Conservation (phyloP, 2,888 invertebrate species). For the Lasioglossum zephyrum region DNA sequence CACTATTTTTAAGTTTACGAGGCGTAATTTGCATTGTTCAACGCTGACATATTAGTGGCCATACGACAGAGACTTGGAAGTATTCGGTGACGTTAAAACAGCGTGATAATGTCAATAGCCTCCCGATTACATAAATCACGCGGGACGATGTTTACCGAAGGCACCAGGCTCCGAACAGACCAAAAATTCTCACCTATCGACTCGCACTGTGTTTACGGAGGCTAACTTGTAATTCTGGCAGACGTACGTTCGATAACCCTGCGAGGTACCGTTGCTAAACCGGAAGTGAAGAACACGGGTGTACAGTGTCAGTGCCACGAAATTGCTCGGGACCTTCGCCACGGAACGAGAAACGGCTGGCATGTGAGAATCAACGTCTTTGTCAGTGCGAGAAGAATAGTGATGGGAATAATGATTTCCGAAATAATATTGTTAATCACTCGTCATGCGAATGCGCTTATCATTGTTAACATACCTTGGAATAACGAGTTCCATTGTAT, state of each 20-base stretch:
- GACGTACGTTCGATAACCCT: slow-evolving; percentile 62
- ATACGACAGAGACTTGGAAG: neutral
- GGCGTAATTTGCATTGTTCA: too few species aligned
- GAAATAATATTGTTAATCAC: neutral
- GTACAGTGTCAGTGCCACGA: slow-evolving; percentile 78
- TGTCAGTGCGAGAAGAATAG: slow-evolving; percentile 13
- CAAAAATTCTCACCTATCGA: slow-evolving; percentile 3
- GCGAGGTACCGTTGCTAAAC: slow-evolving; percentile 66
- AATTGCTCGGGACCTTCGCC: slow-evolving; percentile 75
- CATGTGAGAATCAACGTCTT: slow-evolving; percentile 73
- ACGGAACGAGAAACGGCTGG: slow-evolving; percentile 73
- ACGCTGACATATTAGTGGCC: neutral
- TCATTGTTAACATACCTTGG: neutral
- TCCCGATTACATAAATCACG: slow-evolving; percentile 12
- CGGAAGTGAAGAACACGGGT: slow-evolving; percentile 65
- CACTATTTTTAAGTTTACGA: too few species aligned
- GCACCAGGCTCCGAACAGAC: neutral
- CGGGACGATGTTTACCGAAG: slow-evolving; percentile 6
- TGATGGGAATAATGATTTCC: slow-evolving; percentile 23
- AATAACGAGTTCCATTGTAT: neutral
- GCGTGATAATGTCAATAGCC: neutral
- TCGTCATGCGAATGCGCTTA: neutral
- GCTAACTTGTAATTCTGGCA: slow-evolving; percentile 36
- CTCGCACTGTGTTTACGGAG: slow-evolving; percentile 8
- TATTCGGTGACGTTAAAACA: neutral